A percentile compares a stretch with the other conserved stretches of the same genome.
These are phyloP conservation scores for Onychomys leucogaster DNA, from an alignment of 2,797 vertebrate species.

Conservation along the genomic window DNA sequence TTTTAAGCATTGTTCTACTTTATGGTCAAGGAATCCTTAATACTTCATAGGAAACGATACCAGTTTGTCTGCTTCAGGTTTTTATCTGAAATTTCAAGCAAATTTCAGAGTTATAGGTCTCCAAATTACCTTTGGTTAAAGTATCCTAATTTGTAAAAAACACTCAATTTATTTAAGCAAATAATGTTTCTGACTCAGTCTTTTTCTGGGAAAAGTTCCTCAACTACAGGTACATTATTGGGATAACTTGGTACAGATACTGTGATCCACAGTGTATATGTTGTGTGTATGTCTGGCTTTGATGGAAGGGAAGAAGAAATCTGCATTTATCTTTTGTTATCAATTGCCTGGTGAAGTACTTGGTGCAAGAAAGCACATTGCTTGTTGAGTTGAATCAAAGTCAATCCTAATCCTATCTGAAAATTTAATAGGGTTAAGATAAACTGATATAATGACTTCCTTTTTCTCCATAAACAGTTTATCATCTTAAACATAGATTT, in stretches of 20 bases:
- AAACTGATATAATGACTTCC: conserved; percentile 28
- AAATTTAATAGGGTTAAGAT: conserved; percentile 40
- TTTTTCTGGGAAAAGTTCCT: neutral
- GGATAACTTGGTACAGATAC: neutral
- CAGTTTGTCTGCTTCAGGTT: neutral
- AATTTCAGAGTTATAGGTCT: neutral
- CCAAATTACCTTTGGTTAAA: neutral
- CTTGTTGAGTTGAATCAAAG: conserved; percentile 23
- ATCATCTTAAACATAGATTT: conserved; percentile 42
- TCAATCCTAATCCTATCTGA: conserved; percentile 17
- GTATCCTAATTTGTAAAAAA: neutral
- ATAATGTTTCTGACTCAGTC: neutral
- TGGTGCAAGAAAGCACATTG: neutral
- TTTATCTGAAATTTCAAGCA: conserved; percentile 41
- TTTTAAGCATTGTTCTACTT: conserved; percentile 52
- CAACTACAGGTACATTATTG: neutral
- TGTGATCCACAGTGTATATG: neutral
- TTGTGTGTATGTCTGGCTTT: neutral
- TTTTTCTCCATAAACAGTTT: conserved; percentile 50
- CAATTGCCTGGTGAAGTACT: neutral
- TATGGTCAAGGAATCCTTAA: conserved; percentile 24
- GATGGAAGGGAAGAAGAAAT: neutral
- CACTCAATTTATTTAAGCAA: conserved; percentile 19
- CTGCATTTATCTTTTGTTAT: conserved; percentile 7
- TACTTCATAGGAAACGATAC: neutral